Conservation (phyloP, 2,888 invertebrate species). For the Nineta flava region DNA sequence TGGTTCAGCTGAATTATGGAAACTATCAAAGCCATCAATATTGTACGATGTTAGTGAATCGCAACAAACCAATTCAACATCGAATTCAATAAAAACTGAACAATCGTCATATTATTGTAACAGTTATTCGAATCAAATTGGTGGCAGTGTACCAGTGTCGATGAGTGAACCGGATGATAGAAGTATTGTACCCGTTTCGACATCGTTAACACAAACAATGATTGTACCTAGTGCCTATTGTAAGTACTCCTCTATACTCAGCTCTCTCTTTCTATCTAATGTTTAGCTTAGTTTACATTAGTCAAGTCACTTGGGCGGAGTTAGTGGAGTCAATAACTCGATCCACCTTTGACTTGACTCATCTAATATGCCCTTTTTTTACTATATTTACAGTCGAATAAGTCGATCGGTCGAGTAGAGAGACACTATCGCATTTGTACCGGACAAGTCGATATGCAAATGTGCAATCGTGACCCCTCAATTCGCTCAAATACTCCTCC, state of each 20-base stretch:
- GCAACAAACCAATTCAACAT: constrained; percentile 28
- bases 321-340: too few relatives aligned
- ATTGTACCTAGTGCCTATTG: constrained; percentile 65
- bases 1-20: constrained; percentile 98
- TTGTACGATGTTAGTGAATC: constrained; percentile 76
- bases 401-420: too few relatives aligned
- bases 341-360: too few relatives aligned
- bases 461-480: too few relatives aligned
- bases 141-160: constrained; percentile 31
- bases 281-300: too few relatives aligned
- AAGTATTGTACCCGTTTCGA: neutral
- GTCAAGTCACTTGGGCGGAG: too few relatives aligned
- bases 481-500: too few relatives aligned
- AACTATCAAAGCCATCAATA: constrained; percentile 95
- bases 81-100: constrained; percentile 67
- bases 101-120: constrained; percentile 68
- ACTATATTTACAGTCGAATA: too few relatives aligned
- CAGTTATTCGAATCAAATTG: constrained; percentile 56
- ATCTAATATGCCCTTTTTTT: constrained; percentile 10
- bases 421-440: too few relatives aligned
- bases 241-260: constrained; percentile 35
- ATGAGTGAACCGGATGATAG: constrained; percentile 25
- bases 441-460: too few relatives aligned
- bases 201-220: constrained; percentile 32
- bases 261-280: too few relatives aligned